Evolutionary conservation across 2,888 invertebrate genomes (phyloP).

Genomic region (Escarpia spicata): DNA sequence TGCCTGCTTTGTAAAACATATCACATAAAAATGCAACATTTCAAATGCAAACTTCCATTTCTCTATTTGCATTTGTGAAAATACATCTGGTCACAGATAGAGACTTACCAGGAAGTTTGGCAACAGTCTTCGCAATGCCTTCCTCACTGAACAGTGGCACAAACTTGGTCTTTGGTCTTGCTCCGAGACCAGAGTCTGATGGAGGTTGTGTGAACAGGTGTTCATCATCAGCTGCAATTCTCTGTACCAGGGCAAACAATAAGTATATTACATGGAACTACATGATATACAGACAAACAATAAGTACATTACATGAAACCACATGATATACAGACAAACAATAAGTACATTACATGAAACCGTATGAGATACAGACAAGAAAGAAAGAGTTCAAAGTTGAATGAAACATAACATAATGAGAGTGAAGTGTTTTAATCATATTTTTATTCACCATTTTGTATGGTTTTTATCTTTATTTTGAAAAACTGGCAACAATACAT

Average conservation of each 20-base stretch:
- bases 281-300: neutral
- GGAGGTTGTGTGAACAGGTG: neutral
- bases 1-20: neutral
- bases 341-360: no score
- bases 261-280: neutral
- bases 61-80: no score
- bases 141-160: conserved; percentile 80
- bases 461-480: no score
- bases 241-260: neutral
- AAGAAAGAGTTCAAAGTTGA: no score
- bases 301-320: no score
- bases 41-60: no score
- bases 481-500: no score
- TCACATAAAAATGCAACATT: neutral
- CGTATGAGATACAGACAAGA: no score
- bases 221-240: neutral
- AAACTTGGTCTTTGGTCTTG: conserved; percentile 72
- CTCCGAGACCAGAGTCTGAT: neutral
- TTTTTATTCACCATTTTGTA: no score
- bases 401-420: no score
- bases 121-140: conserved; percentile 70
- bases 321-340: no score
- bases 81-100: neutral
- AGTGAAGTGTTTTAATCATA: no score
- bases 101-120: conserved; percentile 67